phyloP scores from a whole-genome alignment of 1,140 invertebrate species.

The Ips typographus region DNA sequence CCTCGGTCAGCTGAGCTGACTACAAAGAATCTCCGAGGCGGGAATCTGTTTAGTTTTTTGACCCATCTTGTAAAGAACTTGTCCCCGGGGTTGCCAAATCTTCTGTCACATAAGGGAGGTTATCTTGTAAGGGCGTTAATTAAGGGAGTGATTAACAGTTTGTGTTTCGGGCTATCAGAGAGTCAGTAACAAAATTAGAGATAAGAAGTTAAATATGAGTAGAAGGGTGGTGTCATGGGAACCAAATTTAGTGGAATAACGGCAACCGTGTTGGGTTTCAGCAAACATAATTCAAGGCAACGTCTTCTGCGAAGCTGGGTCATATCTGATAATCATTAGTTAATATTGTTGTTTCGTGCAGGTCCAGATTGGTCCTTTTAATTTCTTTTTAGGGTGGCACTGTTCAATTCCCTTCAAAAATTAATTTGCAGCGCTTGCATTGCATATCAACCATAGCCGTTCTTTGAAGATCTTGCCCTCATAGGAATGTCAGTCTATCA shows the following conservation, averaged over 20 bases:
- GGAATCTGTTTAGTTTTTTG: constrained; percentile 36
- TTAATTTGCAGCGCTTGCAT: too few species aligned
- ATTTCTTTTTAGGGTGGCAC: constrained; percentile 8
- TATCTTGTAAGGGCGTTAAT: too few species aligned
- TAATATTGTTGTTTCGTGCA: constrained; percentile 35
- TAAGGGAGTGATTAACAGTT: too few species aligned
- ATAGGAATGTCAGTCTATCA: background rate
- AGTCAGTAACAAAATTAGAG: too few species aligned
- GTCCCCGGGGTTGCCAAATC: constrained; percentile 21
- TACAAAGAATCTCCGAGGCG: constrained; percentile 31
- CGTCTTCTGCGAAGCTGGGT: constrained; percentile 28
- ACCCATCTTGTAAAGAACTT: constrained; percentile 25
- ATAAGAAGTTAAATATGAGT: too few species aligned
- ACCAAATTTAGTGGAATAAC: background rate
- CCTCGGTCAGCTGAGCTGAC: constrained; percentile 32
- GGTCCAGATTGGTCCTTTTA: constrained; percentile 26
- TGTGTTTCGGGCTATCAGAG: too few species aligned
- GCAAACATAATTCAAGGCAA: constrained; percentile 9
- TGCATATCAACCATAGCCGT: background rate
- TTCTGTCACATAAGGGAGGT: background rate
- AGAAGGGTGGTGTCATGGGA: too few species aligned
- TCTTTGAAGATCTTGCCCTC: constrained; percentile 10
- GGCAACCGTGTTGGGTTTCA: constrained; percentile 15
- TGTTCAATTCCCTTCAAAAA: too few species aligned
- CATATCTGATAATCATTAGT: constrained; percentile 30